Evolutionary conservation across 2,888 invertebrate species (phyloP).

Genomic region (Idaea dimidiata): DNA sequence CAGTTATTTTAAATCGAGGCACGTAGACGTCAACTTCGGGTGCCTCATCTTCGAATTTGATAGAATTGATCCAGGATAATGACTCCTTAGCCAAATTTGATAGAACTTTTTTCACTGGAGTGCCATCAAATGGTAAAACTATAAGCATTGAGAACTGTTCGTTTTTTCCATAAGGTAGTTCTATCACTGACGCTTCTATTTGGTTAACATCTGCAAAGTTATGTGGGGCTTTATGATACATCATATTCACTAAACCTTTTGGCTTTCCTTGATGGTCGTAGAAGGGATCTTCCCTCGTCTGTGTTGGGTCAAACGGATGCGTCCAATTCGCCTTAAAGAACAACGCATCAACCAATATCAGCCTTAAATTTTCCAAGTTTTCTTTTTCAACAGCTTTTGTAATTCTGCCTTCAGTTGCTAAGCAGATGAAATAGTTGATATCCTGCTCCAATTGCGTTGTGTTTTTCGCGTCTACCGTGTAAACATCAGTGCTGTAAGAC

Average conservation of each 20-base stretch:
- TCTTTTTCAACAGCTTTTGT: constrained; percentile 81
- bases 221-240: constrained; percentile 84
- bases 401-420: constrained; percentile 85
- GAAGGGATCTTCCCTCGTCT: constrained; percentile 79
- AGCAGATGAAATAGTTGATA: constrained; percentile 85
- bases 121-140: constrained; percentile 81
- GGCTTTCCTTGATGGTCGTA: constrained; percentile 79
- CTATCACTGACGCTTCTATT: constrained; percentile 82
- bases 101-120: constrained; percentile 71
- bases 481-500: constrained; percentile 76
- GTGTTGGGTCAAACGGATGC: constrained; percentile 80
- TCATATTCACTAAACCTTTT: constrained; percentile 85
- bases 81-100: constrained; percentile 71
- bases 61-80: constrained; percentile 72
- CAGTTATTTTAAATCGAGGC: constrained; percentile 81
- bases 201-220: constrained; percentile 74
- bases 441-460: constrained; percentile 67
- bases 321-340: constrained; percentile 89
- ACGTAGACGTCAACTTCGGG: constrained; percentile 81
- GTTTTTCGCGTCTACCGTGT: constrained; percentile 79
- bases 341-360: constrained; percentile 84
- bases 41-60: constrained; percentile 61
- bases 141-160: constrained; percentile 84
- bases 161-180: constrained; percentile 84
- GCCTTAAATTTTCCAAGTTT: constrained; percentile 58